These are phyloP conservation scores for Cremastobaeus sp. DNA, from an alignment of 2,888 invertebrate genomes.

Conservation along the genomic window DNA sequence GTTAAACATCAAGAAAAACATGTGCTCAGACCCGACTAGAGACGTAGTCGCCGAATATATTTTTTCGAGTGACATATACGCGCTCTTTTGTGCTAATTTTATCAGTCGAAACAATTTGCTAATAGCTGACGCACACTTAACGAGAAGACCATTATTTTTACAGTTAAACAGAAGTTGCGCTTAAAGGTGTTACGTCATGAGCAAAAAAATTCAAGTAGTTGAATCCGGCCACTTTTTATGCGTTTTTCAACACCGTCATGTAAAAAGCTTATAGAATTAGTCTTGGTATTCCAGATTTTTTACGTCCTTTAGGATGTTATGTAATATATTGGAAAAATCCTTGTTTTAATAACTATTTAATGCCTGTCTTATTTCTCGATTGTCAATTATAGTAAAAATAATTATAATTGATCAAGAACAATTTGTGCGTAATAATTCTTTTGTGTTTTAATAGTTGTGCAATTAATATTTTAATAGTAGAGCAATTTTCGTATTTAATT, in stretches of 20 bases:
- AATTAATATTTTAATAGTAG: too few species aligned
- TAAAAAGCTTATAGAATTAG: too few species aligned
- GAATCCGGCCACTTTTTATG: not conserved
- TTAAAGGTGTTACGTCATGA: conserved; percentile 6
- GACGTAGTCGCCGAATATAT: not conserved
- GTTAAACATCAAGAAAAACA: not conserved
- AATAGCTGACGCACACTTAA: conserved; percentile 26
- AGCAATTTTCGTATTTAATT: too few species aligned
- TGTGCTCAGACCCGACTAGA: conserved; percentile 4
- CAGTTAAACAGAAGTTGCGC: conserved; percentile 9
- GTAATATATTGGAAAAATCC: too few species aligned
- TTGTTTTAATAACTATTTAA: too few species aligned
- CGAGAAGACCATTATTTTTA: conserved; percentile 19
- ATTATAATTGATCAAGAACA: too few species aligned
- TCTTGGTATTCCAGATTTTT: too few species aligned
- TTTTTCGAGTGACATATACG: conserved; percentile 11
- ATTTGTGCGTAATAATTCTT: too few species aligned
- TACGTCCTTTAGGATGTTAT: too few species aligned
- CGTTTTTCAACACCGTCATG: not conserved
- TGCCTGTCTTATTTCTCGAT: too few species aligned
- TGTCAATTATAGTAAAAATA: too few species aligned
- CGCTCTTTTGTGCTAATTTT: conserved; percentile 21
- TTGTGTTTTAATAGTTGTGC: too few species aligned
- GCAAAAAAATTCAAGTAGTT: conserved; percentile 6
- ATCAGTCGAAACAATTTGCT: conserved; percentile 30